Conservation (phyloP, 2,888 invertebrate genomes). For the Dioctria rufipes region DNA sequence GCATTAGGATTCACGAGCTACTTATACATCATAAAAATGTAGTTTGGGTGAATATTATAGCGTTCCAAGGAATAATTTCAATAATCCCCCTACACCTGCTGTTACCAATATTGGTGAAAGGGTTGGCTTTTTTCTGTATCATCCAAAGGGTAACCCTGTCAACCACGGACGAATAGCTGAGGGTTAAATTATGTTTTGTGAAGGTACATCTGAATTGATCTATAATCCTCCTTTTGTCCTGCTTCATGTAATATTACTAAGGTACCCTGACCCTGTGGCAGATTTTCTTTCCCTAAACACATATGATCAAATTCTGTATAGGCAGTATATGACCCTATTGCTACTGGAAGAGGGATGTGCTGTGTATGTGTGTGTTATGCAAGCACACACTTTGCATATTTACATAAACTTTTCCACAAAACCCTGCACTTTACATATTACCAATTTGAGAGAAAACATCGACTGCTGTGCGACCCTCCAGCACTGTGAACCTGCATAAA, state of each 20-base stretch:
- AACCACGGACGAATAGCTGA: too few species aligned
- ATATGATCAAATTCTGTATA: too few species aligned
- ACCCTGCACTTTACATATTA: constrained; percentile 18
- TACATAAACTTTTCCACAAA: constrained; percentile 14
- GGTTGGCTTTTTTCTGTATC: not conserved
- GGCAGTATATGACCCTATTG: too few species aligned
- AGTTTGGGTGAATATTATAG: too few species aligned
- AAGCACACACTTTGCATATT: constrained; percentile 14
- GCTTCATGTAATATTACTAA: not conserved
- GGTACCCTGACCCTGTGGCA: too few species aligned
- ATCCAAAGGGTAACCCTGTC: not conserved
- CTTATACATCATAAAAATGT: too few species aligned
- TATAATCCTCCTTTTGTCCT: not conserved
- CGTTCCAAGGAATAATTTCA: constrained; percentile 4
- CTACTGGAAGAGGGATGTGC: not conserved
- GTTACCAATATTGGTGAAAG: constrained; percentile 13
- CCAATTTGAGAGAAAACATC: constrained; percentile 11
- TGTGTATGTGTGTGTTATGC: not conserved
- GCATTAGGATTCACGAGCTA: too few species aligned
- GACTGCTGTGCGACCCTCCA: not conserved
- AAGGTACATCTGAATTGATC: constrained; percentile 26
- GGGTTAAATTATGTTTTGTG: not conserved
- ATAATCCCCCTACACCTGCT: not conserved
- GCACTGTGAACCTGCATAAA: constrained; percentile 27
- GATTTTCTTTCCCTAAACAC: too few species aligned